Conservation (phyloP, 92 coral and sea anemone genomes). For the Nematostella vectensis region DNA sequence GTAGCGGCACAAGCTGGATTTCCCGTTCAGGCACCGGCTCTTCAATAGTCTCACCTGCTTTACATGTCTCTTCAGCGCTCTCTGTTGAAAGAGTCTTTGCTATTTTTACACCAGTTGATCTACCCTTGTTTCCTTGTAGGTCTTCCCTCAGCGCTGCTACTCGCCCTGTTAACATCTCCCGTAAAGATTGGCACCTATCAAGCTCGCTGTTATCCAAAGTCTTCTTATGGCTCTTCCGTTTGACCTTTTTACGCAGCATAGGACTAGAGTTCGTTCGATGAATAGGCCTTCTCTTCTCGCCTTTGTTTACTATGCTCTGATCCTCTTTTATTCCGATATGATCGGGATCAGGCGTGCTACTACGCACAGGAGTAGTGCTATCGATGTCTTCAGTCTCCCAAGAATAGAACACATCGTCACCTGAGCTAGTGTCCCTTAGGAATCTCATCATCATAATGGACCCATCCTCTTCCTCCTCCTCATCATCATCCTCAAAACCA, state of each 20-base stretch:
- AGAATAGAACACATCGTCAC: slow-evolving; percentile 7
- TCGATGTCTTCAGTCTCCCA: slow-evolving; percentile 13
- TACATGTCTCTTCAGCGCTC: not conserved
- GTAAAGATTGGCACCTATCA: slow-evolving; percentile 39
- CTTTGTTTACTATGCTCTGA: not conserved
- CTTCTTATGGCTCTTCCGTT: not conserved
- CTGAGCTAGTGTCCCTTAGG: too few species aligned
- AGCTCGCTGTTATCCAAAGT: slow-evolving; percentile 9
- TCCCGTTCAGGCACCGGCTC: not conserved
- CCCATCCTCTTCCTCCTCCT: too few species aligned
- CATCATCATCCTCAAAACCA: slow-evolving; percentile 7
- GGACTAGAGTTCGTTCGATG: slow-evolving; percentile 51
- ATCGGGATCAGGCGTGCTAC: slow-evolving; percentile 6
- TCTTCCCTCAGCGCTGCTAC: slow-evolving; percentile 22
- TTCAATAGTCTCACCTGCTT: not conserved
- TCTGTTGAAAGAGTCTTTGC: not conserved
- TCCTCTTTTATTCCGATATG: slow-evolving; percentile 3
- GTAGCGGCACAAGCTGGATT: not conserved
- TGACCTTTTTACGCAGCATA: not conserved
- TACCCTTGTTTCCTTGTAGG: slow-evolving; percentile 8
- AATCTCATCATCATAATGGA: too few species aligned
- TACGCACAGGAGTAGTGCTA: slow-evolving; percentile 5
- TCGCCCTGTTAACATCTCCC: slow-evolving; percentile 34
- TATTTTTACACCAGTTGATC: not conserved
- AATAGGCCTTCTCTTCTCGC: slow-evolving; percentile 7